phyloP scores from a whole-genome alignment of 2,113 vertebrate genomes.

The Amblyopsis rosae region DNA sequence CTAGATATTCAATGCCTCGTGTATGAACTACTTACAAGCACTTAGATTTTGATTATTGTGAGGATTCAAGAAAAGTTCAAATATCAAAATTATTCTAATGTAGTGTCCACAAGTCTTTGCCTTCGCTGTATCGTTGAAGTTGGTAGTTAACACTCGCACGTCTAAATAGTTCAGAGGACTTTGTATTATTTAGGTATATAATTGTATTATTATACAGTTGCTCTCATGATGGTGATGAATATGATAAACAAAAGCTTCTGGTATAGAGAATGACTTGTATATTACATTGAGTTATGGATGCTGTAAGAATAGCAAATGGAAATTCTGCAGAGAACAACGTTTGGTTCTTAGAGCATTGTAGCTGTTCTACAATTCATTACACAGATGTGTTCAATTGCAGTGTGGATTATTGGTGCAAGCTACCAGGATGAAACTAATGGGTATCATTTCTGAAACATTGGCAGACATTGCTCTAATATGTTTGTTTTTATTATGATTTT shows the following conservation, averaged over 20 bases:
- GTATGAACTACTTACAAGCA: conserved; percentile 78
- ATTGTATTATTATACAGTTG: conserved; percentile 55
- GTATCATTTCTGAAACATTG: conserved; percentile 55
- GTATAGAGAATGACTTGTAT: conserved; percentile 51
- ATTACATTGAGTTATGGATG: conserved; percentile 46
- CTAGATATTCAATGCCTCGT: conserved; percentile 76
- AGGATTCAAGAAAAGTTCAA: conserved; percentile 68
- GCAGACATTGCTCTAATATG: conserved; percentile 48
- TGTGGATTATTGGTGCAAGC: conserved; percentile 14
- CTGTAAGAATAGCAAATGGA: conserved; percentile 34
- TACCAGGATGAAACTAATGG: conserved; percentile 52
- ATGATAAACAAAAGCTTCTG: conserved; percentile 50
- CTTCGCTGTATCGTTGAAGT: conserved; percentile 79
- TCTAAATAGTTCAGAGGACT: conserved; percentile 79
- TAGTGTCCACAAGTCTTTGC: conserved; percentile 78
- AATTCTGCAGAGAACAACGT: conserved; percentile 31
- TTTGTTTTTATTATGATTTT: conserved; percentile 27
- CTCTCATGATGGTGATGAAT: conserved; percentile 64
- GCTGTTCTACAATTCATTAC: conserved; percentile 65
- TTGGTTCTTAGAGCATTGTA: conserved; percentile 37
- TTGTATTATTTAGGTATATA: conserved; percentile 81
- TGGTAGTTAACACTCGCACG: conserved; percentile 82
- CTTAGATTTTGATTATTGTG: conserved; percentile 77
- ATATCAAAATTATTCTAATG: conserved; percentile 73
- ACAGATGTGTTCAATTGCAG: conserved; percentile 48